Evolutionary conservation across 2,888 invertebrate genomes (phyloP).

Genomic region (Cantharis nigra): DNA sequence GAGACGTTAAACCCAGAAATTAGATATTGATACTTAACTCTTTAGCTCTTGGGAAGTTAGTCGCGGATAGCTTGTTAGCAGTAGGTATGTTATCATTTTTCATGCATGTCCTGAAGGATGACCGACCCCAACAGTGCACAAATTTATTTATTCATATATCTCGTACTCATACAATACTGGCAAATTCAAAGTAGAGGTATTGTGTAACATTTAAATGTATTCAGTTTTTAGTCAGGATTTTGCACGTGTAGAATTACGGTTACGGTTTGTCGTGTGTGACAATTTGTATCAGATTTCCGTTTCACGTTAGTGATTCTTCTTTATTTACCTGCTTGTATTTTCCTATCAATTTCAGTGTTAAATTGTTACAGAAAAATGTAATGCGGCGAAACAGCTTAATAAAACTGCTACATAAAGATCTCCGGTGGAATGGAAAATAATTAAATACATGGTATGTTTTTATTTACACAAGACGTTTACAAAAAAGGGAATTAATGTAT

Average conservation of each 20-base stretch:
- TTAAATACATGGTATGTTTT: background rate
- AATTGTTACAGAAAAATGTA: background rate
- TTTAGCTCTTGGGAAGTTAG: background rate
- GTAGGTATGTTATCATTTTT: background rate
- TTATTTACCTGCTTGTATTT: background rate
- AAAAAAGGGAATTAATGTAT: background rate
- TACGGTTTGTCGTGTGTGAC: conserved; percentile 20
- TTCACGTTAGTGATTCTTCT: conserved; percentile 10
- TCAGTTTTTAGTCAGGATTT: conserved; percentile 10
- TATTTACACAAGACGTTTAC: background rate
- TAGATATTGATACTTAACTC: no score
- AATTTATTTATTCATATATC: background rate
- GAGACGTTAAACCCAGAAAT: no score
- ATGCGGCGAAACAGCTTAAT: background rate
- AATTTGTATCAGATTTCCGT: conserved; percentile 22
- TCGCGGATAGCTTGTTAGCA: background rate
- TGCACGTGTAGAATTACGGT: conserved; percentile 19
- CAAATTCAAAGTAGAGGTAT: conserved; percentile 2
- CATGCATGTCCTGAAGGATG: background rate
- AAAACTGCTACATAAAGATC: background rate
- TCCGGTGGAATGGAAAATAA: background rate
- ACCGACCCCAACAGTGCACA: background rate
- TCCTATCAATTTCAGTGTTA: background rate
- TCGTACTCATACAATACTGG: background rate
- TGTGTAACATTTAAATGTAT: background rate